phyloP scores from a whole-genome alignment of 2,888 invertebrate species.

The Neoitamus cyanurus region DNA sequence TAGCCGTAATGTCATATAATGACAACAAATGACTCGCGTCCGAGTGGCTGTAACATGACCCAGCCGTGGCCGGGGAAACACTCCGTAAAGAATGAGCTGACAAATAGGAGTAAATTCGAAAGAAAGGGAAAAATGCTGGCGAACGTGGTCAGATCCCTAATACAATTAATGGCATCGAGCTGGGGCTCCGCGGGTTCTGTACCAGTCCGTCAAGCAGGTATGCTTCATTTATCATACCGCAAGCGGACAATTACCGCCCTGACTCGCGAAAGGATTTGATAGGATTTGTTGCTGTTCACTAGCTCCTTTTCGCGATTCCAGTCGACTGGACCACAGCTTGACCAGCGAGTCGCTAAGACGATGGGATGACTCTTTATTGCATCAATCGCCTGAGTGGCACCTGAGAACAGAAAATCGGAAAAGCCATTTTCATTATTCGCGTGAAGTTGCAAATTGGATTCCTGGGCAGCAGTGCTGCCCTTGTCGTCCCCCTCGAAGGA shows the following conservation, averaged over 20 bases:
- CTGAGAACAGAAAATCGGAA: constrained; percentile 18
- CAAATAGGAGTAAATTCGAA: constrained; percentile 15
- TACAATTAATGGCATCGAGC: constrained; percentile 6
- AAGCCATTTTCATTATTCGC: constrained; percentile 26
- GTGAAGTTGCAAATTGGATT: constrained; percentile 38
- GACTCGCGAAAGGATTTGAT: neutral
- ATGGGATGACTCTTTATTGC: neutral
- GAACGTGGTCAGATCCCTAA: neutral
- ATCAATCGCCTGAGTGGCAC: constrained; percentile 3
- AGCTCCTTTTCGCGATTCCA: neutral
- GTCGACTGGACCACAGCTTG: neutral
- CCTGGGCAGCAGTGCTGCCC: neutral
- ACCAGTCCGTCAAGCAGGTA: neutral
- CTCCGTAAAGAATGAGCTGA: neutral
- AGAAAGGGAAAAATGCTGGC: neutral
- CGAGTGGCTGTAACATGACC: constrained; percentile 22
- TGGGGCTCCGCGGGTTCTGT: neutral
- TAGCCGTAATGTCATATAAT: constrained; percentile 56
- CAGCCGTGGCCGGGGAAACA: neutral
- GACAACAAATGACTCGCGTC: constrained; percentile 55
- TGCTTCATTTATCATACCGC: constrained; percentile 8
- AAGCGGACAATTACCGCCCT: neutral
- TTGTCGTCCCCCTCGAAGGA: neutral
- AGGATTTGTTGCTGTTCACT: neutral
- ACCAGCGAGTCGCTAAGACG: neutral